Evolutionary conservation across 2,113 vertebrate genomes (phyloP).

Genomic region (Ictalurus furcatus): DNA sequence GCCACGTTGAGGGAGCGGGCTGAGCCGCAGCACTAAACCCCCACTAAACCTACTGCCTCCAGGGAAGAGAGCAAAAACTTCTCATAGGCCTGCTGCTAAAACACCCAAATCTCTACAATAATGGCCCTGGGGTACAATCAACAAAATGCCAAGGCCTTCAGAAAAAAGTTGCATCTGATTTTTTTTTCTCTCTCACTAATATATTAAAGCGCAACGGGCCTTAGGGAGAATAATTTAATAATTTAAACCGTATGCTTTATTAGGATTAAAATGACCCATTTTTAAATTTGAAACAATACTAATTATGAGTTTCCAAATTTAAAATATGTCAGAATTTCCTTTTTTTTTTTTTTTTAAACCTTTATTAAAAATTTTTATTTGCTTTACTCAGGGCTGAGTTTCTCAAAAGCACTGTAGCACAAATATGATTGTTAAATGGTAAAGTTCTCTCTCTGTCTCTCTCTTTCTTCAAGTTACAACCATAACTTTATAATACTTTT

Average conservation of each 20-base stretch:
- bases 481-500: background rate
- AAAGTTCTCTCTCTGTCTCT: background rate
- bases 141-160: conserved; percentile 33
- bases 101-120: conserved; percentile 13
- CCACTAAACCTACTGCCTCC: conserved; percentile 69
- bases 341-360: background rate
- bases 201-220: conserved; percentile 16
- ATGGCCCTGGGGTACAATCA: conserved; percentile 9
- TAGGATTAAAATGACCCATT: conserved; percentile 18
- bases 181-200: background rate
- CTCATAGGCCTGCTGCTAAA: conserved; percentile 17
- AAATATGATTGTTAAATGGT: background rate
- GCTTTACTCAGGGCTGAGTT: background rate
- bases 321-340: background rate
- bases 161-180: conserved; percentile 15
- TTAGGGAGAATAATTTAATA: conserved; percentile 3
- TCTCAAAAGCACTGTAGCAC: background rate
- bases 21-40: conserved; percentile 58
- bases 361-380: background rate
- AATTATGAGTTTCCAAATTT: conserved; percentile 26
- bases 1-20: conserved; percentile 58
- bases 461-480: background rate
- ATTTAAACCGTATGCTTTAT: conserved; percentile 1
- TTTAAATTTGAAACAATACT: conserved; percentile 15
- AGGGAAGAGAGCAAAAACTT: conserved; percentile 56